Percentiles rank a stretch among this genome's conserved stretches.
Conservation (phyloP, 2,888 invertebrate species). For the Philopedon plagiatum region DNA sequence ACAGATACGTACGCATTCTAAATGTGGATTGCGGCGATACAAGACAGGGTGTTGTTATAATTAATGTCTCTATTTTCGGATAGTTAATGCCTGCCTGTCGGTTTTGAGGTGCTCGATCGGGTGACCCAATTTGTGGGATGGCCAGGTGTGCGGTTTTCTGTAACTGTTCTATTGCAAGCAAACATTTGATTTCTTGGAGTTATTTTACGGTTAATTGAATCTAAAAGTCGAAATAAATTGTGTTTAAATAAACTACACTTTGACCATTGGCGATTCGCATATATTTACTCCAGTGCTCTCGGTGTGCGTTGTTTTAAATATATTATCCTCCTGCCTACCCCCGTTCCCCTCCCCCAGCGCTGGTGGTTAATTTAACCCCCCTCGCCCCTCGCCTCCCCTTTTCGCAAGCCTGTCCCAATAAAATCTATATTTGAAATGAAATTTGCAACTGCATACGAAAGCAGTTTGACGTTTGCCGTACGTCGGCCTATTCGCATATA, state of each 20-base stretch:
- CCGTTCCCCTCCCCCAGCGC: neutral
- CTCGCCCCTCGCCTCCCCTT: slow-evolving; percentile 27
- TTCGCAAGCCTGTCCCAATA: slow-evolving; percentile 53
- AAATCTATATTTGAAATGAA: slow-evolving; percentile 59
- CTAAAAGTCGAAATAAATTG: no score
- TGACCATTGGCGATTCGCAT: no score
- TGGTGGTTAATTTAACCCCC: slow-evolving; percentile 35
- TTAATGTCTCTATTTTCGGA: slow-evolving; percentile 40
- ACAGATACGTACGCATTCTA: slow-evolving; percentile 43
- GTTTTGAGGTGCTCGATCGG: no score
- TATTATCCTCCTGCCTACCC: neutral
- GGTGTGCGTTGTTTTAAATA: slow-evolving; percentile 19
- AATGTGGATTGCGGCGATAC: slow-evolving; percentile 21
- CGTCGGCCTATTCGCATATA: slow-evolving; percentile 3
- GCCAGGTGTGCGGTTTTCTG: no score
- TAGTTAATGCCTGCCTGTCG: slow-evolving; percentile 4
- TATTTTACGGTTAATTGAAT: no score
- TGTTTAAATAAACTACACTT: no score
- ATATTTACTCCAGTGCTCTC: no score
- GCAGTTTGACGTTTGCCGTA: slow-evolving; percentile 16
- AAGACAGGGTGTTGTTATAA: neutral
- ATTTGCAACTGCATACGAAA: slow-evolving; percentile 32
- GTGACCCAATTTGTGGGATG: slow-evolving; percentile 1
- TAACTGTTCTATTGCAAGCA: no score
- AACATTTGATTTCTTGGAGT: no score